A percentile compares a stretch with the other conserved stretches of the same genome.
Conservation (phyloP, 1,140 invertebrate species). For the Lepidurus arcticus region DNA sequence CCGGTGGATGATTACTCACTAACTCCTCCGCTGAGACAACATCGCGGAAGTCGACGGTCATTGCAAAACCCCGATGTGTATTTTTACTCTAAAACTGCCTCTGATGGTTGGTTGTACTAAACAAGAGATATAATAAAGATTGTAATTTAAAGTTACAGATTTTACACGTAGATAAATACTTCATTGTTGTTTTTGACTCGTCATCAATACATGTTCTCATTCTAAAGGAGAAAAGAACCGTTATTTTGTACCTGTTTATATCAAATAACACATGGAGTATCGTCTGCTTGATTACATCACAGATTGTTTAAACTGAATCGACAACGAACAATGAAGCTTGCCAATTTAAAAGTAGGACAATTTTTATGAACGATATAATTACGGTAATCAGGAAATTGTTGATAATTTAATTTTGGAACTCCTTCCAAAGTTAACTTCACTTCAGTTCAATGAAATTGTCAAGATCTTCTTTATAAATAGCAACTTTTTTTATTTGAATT, state of each 20-base stretch:
- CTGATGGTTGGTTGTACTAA: neutral
- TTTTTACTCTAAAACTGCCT: neutral
- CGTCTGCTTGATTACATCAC: neutral
- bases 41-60: conserved; percentile 17
- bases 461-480: no score
- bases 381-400: neutral
- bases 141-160: no score
- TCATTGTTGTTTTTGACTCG: no score
- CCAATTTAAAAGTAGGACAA: neutral
- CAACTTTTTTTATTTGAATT: no score
- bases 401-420: no score
- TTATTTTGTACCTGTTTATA: neutral
- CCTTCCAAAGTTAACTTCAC: no score
- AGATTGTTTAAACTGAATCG: neutral
- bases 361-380: neutral
- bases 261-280: no score
- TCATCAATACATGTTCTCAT: neutral
- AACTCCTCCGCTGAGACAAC: neutral
- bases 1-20: neutral
- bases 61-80: neutral
- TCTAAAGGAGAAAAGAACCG: neutral
- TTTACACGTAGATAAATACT: no score
- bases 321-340: neutral
- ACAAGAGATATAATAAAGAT: neutral
- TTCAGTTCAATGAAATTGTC: no score